A percentile compares a stretch with the other conserved stretches of the same genome.
phyloP scores from a whole-genome alignment of 1,140 invertebrate species.

The Eufriesea mexicana region DNA sequence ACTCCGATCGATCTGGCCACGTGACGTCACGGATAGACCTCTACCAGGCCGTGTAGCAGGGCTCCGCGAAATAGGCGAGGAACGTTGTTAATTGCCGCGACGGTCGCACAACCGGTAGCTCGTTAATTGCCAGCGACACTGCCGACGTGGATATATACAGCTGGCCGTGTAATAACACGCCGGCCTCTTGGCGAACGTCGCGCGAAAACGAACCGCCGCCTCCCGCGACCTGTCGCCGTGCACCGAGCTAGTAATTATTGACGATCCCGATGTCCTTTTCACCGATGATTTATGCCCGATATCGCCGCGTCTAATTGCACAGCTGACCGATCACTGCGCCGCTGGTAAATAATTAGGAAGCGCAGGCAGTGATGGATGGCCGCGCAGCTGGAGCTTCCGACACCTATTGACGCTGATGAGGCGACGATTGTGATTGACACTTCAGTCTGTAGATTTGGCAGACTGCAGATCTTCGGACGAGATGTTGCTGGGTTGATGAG shows the following conservation, averaged over 20 bases:
- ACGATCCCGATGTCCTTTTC: neutral
- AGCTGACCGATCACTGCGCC: neutral
- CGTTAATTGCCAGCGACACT: slow-evolving; percentile 61
- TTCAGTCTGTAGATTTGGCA: no score
- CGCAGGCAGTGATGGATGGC: neutral
- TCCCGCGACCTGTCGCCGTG: slow-evolving; percentile 25
- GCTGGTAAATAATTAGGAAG: slow-evolving; percentile 12
- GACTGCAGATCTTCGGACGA: no score
- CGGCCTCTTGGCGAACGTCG: neutral
- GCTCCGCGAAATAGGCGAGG: slow-evolving; percentile 52
- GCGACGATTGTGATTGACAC: no score
- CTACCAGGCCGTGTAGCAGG: neutral
- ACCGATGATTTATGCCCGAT: slow-evolving; percentile 20
- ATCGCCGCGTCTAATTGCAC: slow-evolving; percentile 22
- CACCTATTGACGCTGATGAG: neutral
- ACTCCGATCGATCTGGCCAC: slow-evolving; percentile 31
- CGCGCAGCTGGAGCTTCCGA: neutral
- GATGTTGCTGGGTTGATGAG: no score
- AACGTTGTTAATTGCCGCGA: slow-evolving; percentile 67
- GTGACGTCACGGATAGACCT: slow-evolving; percentile 51
- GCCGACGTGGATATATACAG: slow-evolving; percentile 32
- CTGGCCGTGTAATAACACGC: slow-evolving; percentile 53
- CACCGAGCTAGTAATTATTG: slow-evolving; percentile 19
- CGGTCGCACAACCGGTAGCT: slow-evolving; percentile 53
- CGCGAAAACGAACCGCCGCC: slow-evolving; percentile 8